Evolutionary conservation across 2,113 vertebrate species (phyloP).

Genomic region (Gracilinanus agilis): DNA sequence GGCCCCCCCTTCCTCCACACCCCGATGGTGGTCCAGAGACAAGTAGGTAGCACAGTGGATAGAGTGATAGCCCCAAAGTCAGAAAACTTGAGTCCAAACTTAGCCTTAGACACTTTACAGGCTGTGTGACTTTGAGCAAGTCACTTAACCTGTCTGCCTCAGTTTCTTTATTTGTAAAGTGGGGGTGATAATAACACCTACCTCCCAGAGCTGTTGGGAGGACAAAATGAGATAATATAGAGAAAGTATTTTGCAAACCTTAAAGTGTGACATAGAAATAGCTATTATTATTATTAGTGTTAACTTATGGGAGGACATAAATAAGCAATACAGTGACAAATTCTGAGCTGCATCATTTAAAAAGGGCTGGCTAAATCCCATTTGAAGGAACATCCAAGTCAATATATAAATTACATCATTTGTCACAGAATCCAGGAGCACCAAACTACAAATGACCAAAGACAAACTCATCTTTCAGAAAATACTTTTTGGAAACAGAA

Average conservation of each 20-base stretch:
- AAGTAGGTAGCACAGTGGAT: not conserved
- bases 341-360: not conserved
- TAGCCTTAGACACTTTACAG: not conserved
- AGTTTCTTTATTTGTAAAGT: not conserved
- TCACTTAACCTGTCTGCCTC: not conserved
- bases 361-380: too few species aligned
- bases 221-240: not conserved
- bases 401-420: not conserved
- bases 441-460: constrained; percentile 24
- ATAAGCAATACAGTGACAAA: not conserved
- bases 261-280: not conserved
- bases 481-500: constrained; percentile 49
- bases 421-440: constrained; percentile 31
- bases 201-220: not conserved
- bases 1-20: too few species aligned
- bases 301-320: not conserved
- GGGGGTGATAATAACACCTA: not conserved
- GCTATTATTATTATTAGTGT: not conserved
- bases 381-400: not conserved
- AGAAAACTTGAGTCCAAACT: not conserved
- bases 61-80: not conserved
- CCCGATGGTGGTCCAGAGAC: not conserved
- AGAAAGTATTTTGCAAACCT: not conserved
- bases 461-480: constrained; percentile 39
- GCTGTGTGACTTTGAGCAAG: not conserved